Conservation (phyloP, 2,113 vertebrate genomes). For the Seriola quinqueradiata region DNA sequence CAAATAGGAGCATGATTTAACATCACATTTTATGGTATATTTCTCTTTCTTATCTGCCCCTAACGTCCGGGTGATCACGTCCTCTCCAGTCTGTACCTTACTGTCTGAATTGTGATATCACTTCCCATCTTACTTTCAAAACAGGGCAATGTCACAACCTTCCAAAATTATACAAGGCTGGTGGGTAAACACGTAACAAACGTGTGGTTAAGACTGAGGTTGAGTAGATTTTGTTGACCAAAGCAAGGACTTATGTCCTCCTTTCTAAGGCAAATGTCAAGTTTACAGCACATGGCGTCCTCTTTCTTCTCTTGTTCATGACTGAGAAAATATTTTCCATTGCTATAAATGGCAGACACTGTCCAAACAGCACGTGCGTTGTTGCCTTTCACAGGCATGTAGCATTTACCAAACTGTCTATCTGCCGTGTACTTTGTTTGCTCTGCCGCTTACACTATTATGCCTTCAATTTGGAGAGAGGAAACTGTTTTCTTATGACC, state of each 20-base stretch:
- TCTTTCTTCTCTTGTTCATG: conserved; percentile 18
- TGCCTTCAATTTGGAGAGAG: conserved; percentile 55
- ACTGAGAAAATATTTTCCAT: conserved; percentile 58
- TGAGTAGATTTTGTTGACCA: not conserved
- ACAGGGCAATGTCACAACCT: not conserved
- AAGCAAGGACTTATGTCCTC: not conserved
- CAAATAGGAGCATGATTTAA: not conserved
- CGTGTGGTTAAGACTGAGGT: not conserved
- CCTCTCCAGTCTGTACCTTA: not conserved
- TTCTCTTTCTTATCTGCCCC: not conserved
- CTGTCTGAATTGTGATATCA: not conserved
- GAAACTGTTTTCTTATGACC: conserved; percentile 76
- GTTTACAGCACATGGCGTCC: not conserved
- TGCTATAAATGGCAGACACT: conserved; percentile 13
- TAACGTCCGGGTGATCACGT: no score
- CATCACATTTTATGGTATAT: no score
- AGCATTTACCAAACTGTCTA: conserved; percentile 32
- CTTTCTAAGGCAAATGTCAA: conserved; percentile 5
- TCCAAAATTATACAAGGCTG: not conserved
- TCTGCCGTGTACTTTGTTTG: conserved; percentile 52
- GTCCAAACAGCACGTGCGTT: conserved; percentile 53
- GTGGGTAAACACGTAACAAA: not conserved
- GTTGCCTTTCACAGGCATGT: conserved; percentile 19
- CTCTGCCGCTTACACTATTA: conserved; percentile 46
- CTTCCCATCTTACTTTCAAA: not conserved